Percentiles rank a stretch among this genome's conserved stretches.
Evolutionary conservation across 2,797 vertebrate genomes (phyloP).

Genomic region (Microcaecilia unicolor): DNA sequence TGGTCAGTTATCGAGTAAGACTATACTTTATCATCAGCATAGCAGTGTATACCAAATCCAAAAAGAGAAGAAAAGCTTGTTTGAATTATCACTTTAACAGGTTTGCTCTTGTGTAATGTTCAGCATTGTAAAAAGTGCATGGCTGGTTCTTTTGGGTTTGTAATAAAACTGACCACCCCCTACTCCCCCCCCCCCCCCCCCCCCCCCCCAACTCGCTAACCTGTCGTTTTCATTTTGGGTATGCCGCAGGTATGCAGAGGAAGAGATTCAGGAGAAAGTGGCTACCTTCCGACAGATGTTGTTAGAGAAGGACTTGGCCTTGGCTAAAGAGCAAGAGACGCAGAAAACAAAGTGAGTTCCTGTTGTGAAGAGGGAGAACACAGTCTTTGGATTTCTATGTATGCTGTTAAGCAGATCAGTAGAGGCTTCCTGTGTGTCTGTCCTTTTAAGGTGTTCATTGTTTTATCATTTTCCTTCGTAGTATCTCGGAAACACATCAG

Average conservation of each 20-base stretch:
- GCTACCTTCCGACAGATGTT: conserved; percentile 87
- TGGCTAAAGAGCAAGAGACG: conserved; percentile 43
- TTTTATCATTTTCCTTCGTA: conserved; percentile 31
- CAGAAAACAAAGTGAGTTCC: conserved; percentile 62
- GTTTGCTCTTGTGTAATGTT: no score
- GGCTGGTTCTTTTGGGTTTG: no score
- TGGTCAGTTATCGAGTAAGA: no score
- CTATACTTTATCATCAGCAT: no score
- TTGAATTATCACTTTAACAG: no score
- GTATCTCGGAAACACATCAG: conserved; percentile 81
- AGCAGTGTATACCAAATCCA: no score
- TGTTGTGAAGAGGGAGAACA: no score
- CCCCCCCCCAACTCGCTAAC: not conserved
- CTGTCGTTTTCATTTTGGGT: not conserved
- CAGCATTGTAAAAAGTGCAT: no score
- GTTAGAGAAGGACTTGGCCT: conserved; percentile 75
- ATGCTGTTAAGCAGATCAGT: not conserved
- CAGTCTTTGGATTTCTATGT: no score
- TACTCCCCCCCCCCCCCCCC: not conserved
- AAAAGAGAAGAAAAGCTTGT: no score
- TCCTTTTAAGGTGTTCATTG: no score
- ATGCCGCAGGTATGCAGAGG: conserved; percentile 66
- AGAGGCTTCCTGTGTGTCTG: no score
- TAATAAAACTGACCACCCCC: not conserved
- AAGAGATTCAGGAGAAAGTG: conserved; percentile 87